Base-by-base conservation (phyloP, 2,888 invertebrate species). In the Rhagonycha lutea region DNA sequence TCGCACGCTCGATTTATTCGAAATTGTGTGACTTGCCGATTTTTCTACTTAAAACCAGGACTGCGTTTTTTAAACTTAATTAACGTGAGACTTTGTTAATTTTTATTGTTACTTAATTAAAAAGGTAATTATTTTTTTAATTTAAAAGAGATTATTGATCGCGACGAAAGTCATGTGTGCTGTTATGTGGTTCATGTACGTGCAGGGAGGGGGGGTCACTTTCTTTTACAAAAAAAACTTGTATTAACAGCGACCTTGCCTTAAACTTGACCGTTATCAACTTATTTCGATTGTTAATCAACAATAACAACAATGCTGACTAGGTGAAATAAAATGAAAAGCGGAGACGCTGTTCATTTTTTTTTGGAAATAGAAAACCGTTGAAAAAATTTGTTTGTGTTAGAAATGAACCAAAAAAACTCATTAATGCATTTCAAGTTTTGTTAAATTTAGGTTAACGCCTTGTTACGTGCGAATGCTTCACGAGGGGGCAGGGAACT, bases 21-120 rank as follows among this genome's bases (percentile, higher is more conserved):
- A 65, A n/a, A 65, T 65, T 65, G 23, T 65, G 63, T 65, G 63
- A 65, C 63, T 65, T 65, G 63, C 63, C n/a, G 63, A 65, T 24
- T 65, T 65, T 65, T n/a, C n/a, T n/a, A n/a, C 47, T 47, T 47
- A 47, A 47, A 32, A 47, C 12, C 11, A n/a, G 47, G 3, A 7
- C 47, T 7, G 47, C 7, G 47, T 47, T 8, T n/a, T 32, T 47
- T 47, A n/a, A n/a, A 47, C 8, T 47, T 47, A 47, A 47, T 47
- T 47, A 47, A 47, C 47, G 47, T 47, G 47, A n/a, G 47, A 47
- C n/a, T 24, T 65, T 65, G 18, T 62, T n/a, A 65, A 65, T 65
- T 65, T 24, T 24, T 24, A 24, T 65, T 65, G 62, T 23, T 24
- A 62, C 23, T 26, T 8, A 47, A 47, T 47, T 65, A 26, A 65